Conservation (phyloP, 2,113 vertebrate genomes). For the Ammospiza nelsoni region DNA sequence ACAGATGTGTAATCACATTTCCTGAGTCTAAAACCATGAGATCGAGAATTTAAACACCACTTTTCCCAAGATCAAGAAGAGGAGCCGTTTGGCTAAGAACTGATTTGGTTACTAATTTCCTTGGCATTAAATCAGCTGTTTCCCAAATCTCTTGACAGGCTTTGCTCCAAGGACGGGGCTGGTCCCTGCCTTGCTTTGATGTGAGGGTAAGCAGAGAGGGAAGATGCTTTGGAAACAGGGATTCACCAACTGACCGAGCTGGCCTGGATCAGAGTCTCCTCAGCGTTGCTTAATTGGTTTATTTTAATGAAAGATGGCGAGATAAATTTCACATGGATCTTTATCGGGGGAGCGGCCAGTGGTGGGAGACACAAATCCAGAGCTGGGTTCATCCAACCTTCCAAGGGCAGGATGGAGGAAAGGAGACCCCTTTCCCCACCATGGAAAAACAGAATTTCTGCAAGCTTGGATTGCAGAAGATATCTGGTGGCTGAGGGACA, state of each 20-base stretch:
- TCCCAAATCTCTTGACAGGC: slow-evolving; percentile 3
- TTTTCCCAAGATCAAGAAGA: slow-evolving; percentile 60
- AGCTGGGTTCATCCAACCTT: not conserved
- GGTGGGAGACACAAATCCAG: not conserved
- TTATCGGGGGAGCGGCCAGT: accelerated
- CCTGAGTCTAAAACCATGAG: slow-evolving; percentile 53
- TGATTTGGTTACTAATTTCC: slow-evolving; percentile 63
- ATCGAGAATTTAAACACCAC: slow-evolving; percentile 55
- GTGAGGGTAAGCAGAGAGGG: slow-evolving; percentile 21
- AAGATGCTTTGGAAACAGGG: slow-evolving; percentile 46
- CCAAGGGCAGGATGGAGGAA: not conserved
- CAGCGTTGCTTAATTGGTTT: not conserved
- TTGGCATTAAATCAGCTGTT: slow-evolving; percentile 16
- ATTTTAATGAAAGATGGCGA: slow-evolving; percentile 29
- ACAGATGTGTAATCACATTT: slow-evolving; percentile 58
- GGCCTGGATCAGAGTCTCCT: slow-evolving; percentile 20
- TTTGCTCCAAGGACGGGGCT: slow-evolving; percentile 10
- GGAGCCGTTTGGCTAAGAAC: slow-evolving; percentile 13
- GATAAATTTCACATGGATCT: slow-evolving; percentile 22
- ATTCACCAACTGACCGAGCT: not conserved
- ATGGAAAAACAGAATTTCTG: not conserved
- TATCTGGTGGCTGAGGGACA: accelerated
- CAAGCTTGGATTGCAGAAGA: not conserved
- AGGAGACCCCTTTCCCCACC: not conserved
- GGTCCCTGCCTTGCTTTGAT: slow-evolving; percentile 36